Conservation (phyloP, 35 echinoderm and acorn worm species). For the Anneissia japonica region DNA sequence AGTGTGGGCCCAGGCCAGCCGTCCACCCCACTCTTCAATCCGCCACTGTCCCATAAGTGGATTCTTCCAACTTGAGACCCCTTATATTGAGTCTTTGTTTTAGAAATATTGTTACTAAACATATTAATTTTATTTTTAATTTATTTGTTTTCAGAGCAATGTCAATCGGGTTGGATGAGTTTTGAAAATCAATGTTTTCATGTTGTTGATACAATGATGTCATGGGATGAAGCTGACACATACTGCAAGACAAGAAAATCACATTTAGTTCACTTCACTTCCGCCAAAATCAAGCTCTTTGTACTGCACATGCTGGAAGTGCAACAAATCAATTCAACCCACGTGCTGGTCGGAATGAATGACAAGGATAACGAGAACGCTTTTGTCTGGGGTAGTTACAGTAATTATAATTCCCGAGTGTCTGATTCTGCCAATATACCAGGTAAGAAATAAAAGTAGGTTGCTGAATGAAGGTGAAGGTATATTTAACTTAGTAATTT, state of each 20-base stretch:
- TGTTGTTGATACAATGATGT: background rate
- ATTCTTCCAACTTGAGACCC: no score
- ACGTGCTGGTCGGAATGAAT: background rate
- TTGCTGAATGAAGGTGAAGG: no score
- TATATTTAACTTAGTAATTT: no score
- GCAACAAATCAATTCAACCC: background rate
- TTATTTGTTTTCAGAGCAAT: background rate
- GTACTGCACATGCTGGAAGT: background rate
- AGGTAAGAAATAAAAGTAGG: background rate
- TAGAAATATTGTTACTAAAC: no score
- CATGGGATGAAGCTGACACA: background rate
- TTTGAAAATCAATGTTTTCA: background rate
- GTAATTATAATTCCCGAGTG: background rate
- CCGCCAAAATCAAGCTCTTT: background rate
- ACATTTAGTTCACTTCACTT: background rate
- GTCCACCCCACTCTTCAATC: no score
- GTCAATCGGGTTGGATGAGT: background rate
- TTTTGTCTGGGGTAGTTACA: background rate
- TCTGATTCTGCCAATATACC: background rate
- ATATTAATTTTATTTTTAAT: no score
- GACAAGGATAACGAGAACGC: background rate
- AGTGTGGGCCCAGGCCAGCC: no score
- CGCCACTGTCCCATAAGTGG: no score
- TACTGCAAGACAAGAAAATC: background rate
- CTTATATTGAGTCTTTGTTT: no score